Conservation (phyloP, 1,140 invertebrate species). For the Octopus bimaculoides region DNA sequence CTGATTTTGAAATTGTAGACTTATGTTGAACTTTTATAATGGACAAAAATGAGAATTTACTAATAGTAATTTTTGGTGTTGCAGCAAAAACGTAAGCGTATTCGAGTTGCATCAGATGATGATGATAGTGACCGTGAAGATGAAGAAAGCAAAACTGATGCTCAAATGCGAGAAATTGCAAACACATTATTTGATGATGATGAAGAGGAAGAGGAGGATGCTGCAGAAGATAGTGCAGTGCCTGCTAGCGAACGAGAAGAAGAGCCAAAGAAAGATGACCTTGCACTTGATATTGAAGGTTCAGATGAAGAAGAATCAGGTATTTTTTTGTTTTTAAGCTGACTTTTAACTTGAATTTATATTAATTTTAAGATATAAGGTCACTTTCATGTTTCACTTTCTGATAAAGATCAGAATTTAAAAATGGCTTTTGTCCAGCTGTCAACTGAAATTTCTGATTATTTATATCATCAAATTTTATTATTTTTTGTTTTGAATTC, state of each 20-base stretch:
- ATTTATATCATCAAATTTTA: too few species aligned
- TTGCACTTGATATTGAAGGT: constrained; percentile 54
- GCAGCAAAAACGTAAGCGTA: constrained; percentile 84
- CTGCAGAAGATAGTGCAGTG: constrained; percentile 61
- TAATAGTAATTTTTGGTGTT: constrained; percentile 25
- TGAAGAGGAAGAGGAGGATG: constrained; percentile 63
- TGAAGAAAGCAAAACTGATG: constrained; percentile 70
- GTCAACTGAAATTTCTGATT: too few species aligned
- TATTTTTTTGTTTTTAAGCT: constrained; percentile 15
- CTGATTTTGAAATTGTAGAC: too few species aligned
- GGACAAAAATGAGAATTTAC: too few species aligned
- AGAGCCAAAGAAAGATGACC: constrained; percentile 29
- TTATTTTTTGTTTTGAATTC: too few species aligned
- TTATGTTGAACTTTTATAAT: too few species aligned
- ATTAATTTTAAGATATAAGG: constrained; percentile 3
- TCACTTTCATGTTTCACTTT: too few species aligned
- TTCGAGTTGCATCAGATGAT: constrained; percentile 62
- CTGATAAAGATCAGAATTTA: too few species aligned
- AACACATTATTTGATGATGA: constrained; percentile 85
- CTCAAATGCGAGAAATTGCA: constrained; percentile 79
- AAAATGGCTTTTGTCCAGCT: too few species aligned
- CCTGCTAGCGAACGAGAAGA: constrained; percentile 54
- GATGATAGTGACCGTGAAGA: constrained; percentile 74
- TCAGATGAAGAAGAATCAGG: constrained; percentile 53
- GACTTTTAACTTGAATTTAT: background rate